These are phyloP conservation scores for Diploscapter pachys DNA, from an alignment of 1,140 invertebrate genomes.

Conservation along the genomic window DNA sequence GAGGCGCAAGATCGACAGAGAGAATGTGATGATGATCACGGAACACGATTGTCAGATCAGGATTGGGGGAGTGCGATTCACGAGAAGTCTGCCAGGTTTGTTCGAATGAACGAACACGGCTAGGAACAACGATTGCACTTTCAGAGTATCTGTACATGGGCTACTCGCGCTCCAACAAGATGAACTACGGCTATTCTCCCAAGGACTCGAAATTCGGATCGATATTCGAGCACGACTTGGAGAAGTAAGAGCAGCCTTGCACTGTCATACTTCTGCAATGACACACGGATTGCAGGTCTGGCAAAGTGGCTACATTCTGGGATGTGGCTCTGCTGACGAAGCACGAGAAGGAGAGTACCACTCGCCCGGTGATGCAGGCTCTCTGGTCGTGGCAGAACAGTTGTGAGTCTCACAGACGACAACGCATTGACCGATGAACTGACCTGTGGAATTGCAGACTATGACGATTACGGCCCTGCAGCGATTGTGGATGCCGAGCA, in stretches of 20 bases:
- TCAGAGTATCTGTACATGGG: conserved; percentile 19
- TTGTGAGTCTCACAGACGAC: background rate
- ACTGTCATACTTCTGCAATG: background rate
- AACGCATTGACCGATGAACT: too few species aligned
- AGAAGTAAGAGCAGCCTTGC: background rate
- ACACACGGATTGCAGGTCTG: background rate
- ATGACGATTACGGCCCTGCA: conserved; percentile 11
- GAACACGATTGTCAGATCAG: background rate
- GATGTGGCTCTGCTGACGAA: conserved; percentile 11
- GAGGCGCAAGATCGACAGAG: too few species aligned
- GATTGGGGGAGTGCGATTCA: background rate
- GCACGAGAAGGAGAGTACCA: background rate
- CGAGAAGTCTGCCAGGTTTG: background rate
- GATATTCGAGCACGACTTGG: conserved; percentile 7
- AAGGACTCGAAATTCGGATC: background rate
- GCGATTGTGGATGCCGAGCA: background rate
- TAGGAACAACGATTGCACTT: background rate
- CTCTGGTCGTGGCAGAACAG: conserved; percentile 13
- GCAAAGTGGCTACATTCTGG: conserved; percentile 14
- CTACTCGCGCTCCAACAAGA: conserved; percentile 10
- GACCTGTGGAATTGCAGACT: conserved; percentile 5
- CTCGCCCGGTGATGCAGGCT: background rate
- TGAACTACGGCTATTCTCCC: background rate
- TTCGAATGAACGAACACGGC: background rate
- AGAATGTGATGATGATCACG: background rate